phyloP scores from a whole-genome alignment of 1,140 invertebrate species.

The Polypedilum pembai region DNA sequence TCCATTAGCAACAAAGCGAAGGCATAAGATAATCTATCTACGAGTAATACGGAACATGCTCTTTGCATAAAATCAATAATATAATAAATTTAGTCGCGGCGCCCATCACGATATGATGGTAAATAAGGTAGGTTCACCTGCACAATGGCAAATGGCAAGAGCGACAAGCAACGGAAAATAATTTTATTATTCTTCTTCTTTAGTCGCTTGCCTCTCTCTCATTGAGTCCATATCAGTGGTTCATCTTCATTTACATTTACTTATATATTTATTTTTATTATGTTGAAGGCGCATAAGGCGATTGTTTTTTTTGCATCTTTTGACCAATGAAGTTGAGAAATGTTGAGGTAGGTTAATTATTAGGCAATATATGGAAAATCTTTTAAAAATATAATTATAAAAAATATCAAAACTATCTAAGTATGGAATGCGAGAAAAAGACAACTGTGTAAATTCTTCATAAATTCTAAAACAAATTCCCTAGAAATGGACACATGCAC shows the following conservation, averaged over 20 bases:
- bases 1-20: background rate
- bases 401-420: too few species aligned
- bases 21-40: background rate
- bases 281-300: background rate
- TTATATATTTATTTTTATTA: background rate
- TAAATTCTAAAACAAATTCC: too few species aligned
- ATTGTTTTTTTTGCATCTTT: background rate
- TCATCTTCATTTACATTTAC: background rate
- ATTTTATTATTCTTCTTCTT: too few species aligned
- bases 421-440: too few species aligned
- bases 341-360: background rate
- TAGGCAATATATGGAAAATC: too few species aligned
- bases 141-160: background rate
- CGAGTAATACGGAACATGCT: conserved; percentile 1
- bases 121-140: conserved; percentile 14
- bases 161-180: background rate
- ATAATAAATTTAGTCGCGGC: conserved; percentile 13
- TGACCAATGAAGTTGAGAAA: background rate
- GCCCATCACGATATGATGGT: background rate
- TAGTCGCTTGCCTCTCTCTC: background rate
- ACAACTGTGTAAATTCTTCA: too few species aligned
- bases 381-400: too few species aligned
- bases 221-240: background rate
- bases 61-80: conserved; percentile 8
- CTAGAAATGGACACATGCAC: too few species aligned